Percentiles rank a stretch among this genome's conserved stretches.
Conservation (phyloP, 1,140 invertebrate species). For the Elysia chlorotica region DNA sequence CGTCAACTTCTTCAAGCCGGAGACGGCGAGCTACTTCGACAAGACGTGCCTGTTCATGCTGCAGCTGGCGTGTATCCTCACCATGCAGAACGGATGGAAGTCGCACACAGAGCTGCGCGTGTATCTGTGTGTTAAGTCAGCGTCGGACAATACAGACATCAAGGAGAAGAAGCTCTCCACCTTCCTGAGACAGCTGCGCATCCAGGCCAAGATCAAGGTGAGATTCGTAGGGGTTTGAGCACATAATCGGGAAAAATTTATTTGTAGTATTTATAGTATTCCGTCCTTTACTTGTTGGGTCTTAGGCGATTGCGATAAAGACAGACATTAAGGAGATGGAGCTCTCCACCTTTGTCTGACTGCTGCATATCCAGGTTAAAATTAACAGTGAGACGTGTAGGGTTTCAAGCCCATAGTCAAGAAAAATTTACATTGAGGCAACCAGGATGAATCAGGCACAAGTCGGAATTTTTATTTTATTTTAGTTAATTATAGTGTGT, state of each 20-base stretch:
- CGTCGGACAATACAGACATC: constrained; percentile 61
- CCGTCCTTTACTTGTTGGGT: neutral
- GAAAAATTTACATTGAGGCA: no score
- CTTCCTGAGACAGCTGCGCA: constrained; percentile 67
- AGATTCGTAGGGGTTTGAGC: neutral
- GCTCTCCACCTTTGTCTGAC: neutral
- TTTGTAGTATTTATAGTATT: neutral
- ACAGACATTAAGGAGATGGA: no score
- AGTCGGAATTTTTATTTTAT: no score
- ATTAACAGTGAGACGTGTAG: neutral
- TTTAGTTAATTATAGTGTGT: no score
- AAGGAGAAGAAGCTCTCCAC: constrained; percentile 65
- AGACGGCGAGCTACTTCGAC: constrained; percentile 66
- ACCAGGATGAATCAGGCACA: no score
- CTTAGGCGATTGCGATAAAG: neutral
- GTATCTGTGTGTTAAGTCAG: constrained; percentile 73
- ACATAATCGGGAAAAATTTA: neutral
- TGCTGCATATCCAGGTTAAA: neutral
- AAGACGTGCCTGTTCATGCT: constrained; percentile 87
- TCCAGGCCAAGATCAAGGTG: constrained; percentile 65
- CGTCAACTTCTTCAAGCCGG: constrained; percentile 60
- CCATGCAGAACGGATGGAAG: constrained; percentile 72
- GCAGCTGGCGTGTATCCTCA: constrained; percentile 92
- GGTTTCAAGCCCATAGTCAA: neutral
- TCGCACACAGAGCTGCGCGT: constrained; percentile 79